Evolutionary conservation across 2,113 vertebrate genomes (phyloP), one percentile per base, ranked within the genome.

Genomic region (Montifringilla adamsi): DNA sequence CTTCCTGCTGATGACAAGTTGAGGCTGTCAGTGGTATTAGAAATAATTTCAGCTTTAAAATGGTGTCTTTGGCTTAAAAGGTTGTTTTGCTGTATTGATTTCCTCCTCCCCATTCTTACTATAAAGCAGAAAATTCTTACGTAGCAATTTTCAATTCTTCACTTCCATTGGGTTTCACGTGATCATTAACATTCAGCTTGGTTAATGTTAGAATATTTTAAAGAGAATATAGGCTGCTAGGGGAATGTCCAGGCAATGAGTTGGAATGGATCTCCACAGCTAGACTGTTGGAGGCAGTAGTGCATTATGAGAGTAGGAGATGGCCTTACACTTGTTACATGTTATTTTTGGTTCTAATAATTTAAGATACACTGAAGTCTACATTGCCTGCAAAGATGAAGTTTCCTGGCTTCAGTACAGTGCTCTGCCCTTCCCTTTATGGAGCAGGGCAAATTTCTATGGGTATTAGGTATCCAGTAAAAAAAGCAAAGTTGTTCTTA

Each of bases 221-320:
- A 68, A 92, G 69, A 55, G 77, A 73, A 31, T 66, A 13, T 1
- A 64, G 26, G 31, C 82, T 91, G 46, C 53, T 66, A 73, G 66
- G 74, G 81, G 33, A 39, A 27, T 78, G 86, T 70, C 88, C 66
- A 66, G 84, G 64, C 49, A 33, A 15, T 84, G 79, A 64, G 44
- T 35, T 75, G 28, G 87, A 92, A 95, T 79, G 76, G 95, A 84
- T 92, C 88, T 89, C 49, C 60, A 60, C 89, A 82, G 92, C 58
- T 84, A 4, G 86, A 94, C 96, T 96, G 95, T 87, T 96, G 95
- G 96, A 97, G 96, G 96, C 96, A 97, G 93, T 87, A 96, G 95
- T 79, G 95, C 77, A 94, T 96, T 95, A 93, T 84, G 23, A 95
- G 95, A 96, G 27, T 78, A 35, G 69, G 63, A 78, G 85, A 89